Base-by-base conservation (phyloP, 2,797 vertebrate species). In the Manis javanica region DNA sequence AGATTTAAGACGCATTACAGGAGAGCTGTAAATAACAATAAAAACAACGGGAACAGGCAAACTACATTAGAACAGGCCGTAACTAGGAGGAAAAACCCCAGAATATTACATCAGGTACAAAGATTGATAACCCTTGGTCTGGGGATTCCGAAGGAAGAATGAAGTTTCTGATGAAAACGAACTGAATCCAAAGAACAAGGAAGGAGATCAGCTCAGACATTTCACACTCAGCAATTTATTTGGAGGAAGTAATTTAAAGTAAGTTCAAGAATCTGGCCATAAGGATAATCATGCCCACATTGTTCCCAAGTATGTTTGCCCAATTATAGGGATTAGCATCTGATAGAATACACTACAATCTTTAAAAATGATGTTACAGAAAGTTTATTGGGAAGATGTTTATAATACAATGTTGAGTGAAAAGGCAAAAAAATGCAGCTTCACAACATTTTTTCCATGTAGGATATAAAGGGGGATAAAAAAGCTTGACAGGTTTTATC, bases 201-300 rank as follows among this genome's bases (percentile, higher is more conserved):
- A 81, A 39, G 72, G 2, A 11, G 24, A 29, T n/a, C 21, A 66
- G 29, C 9, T 2, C 6, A 42, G 29, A 49, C 8, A 53, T 42
- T 68, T 95, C 24, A 7, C 24, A 87, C 24, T 39, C 39, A 84
- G 72, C 61, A 66, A 87, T 69, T 84, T 74, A 90, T 39, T 42
- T 42, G 63, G 95, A 95, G 46, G 55, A 95, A 57, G 49, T 64
- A 74, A 86, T 68, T 95, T 75, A 31, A 91, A 93, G 49, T 75
- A 51, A 94, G 37, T 74, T 87, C 46, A 87, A 91, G 82, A 72
- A 46, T 49, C 49, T 94, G 72, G 59, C 82, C 53, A 34, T 15
- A 72, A 91, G 66, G 57, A 88, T 31, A 92, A 85, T n/a, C 8
- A 74, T 8, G 42, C 18, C 8, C 61, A 71, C 4, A 78, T 18